These are phyloP conservation scores for Pitta sordida DNA, from an alignment of 2,113 vertebrate species.

Conservation along the genomic window DNA sequence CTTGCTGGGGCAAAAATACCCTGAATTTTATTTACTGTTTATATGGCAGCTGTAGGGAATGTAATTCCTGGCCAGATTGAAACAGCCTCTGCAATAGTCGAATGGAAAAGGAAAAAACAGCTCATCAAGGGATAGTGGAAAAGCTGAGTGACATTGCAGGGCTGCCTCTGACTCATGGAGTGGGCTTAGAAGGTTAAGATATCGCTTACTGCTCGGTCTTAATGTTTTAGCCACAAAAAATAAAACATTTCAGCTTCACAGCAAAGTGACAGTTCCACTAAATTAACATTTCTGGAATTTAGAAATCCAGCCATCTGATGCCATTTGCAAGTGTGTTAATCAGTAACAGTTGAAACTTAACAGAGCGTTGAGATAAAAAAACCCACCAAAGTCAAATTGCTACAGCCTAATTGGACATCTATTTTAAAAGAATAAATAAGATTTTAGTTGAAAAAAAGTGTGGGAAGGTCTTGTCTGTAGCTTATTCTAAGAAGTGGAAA, in stretches of 20 bases:
- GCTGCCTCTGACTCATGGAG: not conserved
- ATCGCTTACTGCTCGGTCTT: not conserved
- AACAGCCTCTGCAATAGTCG: not conserved
- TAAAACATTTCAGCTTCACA: not conserved
- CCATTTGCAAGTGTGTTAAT: not conserved
- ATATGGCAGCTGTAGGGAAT: slow-evolving; percentile 36
- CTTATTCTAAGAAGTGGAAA: not conserved
- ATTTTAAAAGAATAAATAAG: not conserved
- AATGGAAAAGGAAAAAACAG: not conserved
- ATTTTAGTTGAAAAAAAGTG: not conserved
- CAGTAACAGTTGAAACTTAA: not conserved
- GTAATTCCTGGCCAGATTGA: not conserved
- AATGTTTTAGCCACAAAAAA: not conserved
- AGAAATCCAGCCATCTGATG: not conserved
- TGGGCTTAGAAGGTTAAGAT: not conserved
- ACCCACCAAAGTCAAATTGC: not conserved
- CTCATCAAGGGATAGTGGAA: not conserved
- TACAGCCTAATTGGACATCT: not conserved
- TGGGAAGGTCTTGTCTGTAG: not conserved
- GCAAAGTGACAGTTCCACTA: not conserved
- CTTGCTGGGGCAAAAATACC: slow-evolving; percentile 47
- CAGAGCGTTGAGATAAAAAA: not conserved
- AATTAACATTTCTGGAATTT: not conserved
- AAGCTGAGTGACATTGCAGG: not conserved
- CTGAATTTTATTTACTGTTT: slow-evolving; percentile 57